phyloP scores from a whole-genome alignment of 2,888 invertebrate genomes.

The Oligia fasciuncula region DNA sequence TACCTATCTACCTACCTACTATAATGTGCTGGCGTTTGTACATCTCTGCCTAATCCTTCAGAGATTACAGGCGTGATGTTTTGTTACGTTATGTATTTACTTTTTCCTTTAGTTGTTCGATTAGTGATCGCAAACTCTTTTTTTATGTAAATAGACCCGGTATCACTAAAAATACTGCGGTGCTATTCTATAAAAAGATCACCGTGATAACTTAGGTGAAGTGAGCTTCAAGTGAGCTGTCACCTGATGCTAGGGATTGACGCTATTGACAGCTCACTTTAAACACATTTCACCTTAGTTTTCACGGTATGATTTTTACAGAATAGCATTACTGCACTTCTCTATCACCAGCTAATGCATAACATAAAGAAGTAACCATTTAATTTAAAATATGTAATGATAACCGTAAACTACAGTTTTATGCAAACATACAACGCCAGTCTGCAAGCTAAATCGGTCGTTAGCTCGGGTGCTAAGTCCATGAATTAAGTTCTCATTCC shows the following conservation, averaged over 20 bases:
- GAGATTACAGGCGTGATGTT: neutral
- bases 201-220: too few species aligned
- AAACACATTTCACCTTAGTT: too few species aligned
- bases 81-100: neutral
- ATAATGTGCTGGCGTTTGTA: too few species aligned
- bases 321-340: neutral
- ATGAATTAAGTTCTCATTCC: conserved; percentile 34
- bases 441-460: neutral
- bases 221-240: too few species aligned
- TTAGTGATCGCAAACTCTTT: neutral
- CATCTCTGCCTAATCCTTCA: neutral
- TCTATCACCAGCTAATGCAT: neutral
- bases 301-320: too few species aligned
- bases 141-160: neutral
- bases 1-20: too few species aligned
- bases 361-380: neutral
- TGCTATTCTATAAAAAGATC: too few species aligned
- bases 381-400: neutral
- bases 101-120: neutral
- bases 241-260: too few species aligned
- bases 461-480: conserved; percentile 15
- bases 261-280: too few species aligned
- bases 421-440: neutral
- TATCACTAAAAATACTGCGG: neutral
- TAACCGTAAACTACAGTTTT: neutral